A percentile compares a stretch with the other conserved stretches of the same genome.
phyloP scores from a whole-genome alignment of 2,888 invertebrate genomes.

The Oligia strigilis region DNA sequence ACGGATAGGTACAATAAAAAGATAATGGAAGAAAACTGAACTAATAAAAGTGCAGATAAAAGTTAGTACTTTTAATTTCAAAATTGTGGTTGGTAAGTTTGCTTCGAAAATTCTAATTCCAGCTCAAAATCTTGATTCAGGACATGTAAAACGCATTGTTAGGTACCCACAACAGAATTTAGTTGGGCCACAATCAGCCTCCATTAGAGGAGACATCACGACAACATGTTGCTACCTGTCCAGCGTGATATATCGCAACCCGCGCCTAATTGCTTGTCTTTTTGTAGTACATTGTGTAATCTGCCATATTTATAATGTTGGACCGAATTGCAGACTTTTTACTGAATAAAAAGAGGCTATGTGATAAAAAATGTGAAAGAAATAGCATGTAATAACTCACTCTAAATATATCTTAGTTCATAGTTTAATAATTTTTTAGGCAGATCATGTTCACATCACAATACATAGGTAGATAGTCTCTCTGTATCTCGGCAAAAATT shows the following conservation, averaged over 20 bases:
- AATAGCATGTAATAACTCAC: not conserved
- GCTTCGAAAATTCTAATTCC: not conserved
- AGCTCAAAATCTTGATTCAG: slow-evolving; percentile 6
- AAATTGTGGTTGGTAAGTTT: not conserved
- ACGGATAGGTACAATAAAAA: not conserved
- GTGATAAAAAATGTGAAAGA: not conserved
- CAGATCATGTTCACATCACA: not conserved
- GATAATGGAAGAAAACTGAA: not conserved
- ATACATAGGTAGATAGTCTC: not conserved
- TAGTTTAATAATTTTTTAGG: not conserved
- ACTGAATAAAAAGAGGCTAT: not conserved
- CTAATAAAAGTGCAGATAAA: not conserved
- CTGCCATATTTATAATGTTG: slow-evolving; percentile 41
- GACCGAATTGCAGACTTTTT: slow-evolving; percentile 27
- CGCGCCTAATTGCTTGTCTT: slow-evolving; percentile 81
- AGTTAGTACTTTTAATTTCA: not conserved
- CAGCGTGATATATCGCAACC: slow-evolving; percentile 79
- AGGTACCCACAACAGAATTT: slow-evolving; percentile 50
- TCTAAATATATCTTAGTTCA: not conserved
- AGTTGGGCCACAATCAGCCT: slow-evolving; percentile 65
- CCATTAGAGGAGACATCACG: slow-evolving; percentile 78
- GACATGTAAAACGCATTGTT: slow-evolving; percentile 35
- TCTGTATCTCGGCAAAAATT: not conserved
- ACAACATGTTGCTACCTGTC: slow-evolving; percentile 83
- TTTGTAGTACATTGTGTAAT: slow-evolving; percentile 69